These are phyloP conservation scores for Boloria euphrosyne DNA, from an alignment of 2,888 invertebrate genomes.

Conservation along the genomic window DNA sequence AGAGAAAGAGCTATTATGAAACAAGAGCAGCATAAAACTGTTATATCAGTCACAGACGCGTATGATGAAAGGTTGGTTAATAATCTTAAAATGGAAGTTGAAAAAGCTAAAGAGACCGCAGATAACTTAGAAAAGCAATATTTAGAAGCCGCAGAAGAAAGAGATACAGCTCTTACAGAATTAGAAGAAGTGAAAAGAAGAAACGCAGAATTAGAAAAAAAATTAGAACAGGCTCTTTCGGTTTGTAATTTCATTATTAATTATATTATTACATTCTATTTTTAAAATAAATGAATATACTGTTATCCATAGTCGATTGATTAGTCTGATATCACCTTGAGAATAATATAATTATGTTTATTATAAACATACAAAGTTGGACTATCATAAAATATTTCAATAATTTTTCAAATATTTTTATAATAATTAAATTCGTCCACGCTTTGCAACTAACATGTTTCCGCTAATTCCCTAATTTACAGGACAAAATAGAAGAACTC, in stretches of 20 bases:
- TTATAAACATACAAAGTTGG: too few species aligned
- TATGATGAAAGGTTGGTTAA: constrained; percentile 86
- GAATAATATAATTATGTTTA: too few species aligned
- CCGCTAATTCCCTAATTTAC: constrained; percentile 57
- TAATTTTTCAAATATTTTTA: background rate
- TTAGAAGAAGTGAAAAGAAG: constrained; percentile 90
- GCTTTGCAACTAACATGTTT: constrained; percentile 32
- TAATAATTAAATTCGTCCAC: too few species aligned
- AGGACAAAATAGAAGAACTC: constrained; percentile 63
- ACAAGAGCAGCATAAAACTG: constrained; percentile 78
- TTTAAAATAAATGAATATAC: too few species aligned
- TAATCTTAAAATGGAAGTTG: constrained; percentile 88
- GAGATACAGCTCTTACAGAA: constrained; percentile 88
- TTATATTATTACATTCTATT: constrained; percentile 22
- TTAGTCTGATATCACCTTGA: background rate
- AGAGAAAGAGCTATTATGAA: constrained; percentile 84
- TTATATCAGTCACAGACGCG: constrained; percentile 79
- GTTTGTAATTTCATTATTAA: constrained; percentile 55
- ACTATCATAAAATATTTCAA: background rate
- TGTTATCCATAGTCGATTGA: too few species aligned
- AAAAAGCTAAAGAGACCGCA: constrained; percentile 88
- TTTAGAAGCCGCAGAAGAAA: constrained; percentile 87
- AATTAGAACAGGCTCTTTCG: constrained; percentile 86
- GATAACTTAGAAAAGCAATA: constrained; percentile 92
- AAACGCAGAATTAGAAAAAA: constrained; percentile 89